Conservation (phyloP, 2,888 invertebrate genomes). For the Epirrhoe tristata region DNA sequence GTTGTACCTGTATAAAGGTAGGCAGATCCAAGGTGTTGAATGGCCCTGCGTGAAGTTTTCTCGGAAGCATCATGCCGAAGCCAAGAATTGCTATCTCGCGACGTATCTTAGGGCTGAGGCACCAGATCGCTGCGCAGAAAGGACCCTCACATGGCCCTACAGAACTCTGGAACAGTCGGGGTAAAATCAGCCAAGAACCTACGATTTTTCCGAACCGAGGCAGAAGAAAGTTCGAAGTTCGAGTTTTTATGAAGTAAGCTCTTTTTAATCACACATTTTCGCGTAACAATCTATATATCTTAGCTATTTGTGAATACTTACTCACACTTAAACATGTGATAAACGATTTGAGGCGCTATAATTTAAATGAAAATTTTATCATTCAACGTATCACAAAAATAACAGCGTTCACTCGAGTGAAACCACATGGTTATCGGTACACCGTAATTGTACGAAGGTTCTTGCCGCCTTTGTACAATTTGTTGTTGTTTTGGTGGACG, state of each 20-base stretch:
- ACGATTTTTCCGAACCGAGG: too few relatives aligned
- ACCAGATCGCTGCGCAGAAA: conserved; percentile 65
- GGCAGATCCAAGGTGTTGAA: conserved; percentile 65
- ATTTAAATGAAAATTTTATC: too few relatives aligned
- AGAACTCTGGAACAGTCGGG: conserved; percentile 57
- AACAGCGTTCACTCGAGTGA: neutral
- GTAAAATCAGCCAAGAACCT: neutral
- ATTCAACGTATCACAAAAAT: too few relatives aligned
- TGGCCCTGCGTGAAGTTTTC: conserved; percentile 62
- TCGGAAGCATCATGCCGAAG: conserved; percentile 57
- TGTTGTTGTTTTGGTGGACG: neutral
- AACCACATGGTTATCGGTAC: neutral
- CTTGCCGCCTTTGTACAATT: neutral
- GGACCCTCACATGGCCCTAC: conserved; percentile 64
- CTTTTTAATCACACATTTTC: too few relatives aligned
- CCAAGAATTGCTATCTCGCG: conserved; percentile 60
- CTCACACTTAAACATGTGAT: too few relatives aligned
- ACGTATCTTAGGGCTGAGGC: conserved; percentile 59
- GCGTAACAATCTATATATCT: too few relatives aligned
- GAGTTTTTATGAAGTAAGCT: too few relatives aligned
- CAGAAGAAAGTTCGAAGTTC: too few relatives aligned
- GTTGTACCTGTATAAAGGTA: conserved; percentile 66
- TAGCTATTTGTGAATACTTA: too few relatives aligned
- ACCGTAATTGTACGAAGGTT: neutral
- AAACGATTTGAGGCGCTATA: too few relatives aligned